phyloP scores from a whole-genome alignment of 1,140 invertebrate genomes.

The Capitella teleta region DNA sequence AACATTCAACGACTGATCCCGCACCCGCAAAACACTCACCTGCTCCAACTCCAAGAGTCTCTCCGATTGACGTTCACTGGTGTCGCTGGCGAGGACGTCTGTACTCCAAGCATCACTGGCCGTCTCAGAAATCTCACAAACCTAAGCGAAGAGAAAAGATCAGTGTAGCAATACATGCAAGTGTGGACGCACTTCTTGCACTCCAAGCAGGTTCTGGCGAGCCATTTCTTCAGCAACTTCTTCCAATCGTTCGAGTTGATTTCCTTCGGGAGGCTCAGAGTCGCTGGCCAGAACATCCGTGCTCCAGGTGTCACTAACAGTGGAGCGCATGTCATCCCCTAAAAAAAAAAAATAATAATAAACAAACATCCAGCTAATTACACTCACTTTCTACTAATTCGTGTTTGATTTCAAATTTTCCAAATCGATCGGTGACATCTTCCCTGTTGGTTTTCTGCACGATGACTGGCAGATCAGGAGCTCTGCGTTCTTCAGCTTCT shows the following conservation, averaged over 20 bases:
- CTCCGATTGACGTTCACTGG: constrained; percentile 52
- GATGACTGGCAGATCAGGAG: constrained; percentile 46
- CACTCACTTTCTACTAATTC: constrained; percentile 24
- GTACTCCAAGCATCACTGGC: constrained; percentile 95
- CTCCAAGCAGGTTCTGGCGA: constrained; percentile 21
- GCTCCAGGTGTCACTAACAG: constrained; percentile 95
- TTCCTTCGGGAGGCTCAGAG: constrained; percentile 54
- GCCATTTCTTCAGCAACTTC: constrained; percentile 36
- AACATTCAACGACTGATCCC: neutral
- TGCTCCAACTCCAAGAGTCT: constrained; percentile 73
- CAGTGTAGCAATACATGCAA: neutral
- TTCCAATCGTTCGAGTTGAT: constrained; percentile 33
- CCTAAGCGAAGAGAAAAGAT: neutral
- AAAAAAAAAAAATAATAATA: constrained; percentile 9
- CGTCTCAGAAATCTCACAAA: constrained; percentile 68
- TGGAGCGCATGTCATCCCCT: constrained; percentile 81
- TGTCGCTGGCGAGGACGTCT: constrained; percentile 88
- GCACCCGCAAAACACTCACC: constrained; percentile 44
- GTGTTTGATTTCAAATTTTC: constrained; percentile 80
- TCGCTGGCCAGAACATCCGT: constrained; percentile 91
- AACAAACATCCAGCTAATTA: neutral
- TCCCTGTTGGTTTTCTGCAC: constrained; percentile 54
- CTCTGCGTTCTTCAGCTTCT: constrained; percentile 39
- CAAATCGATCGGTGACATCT: constrained; percentile 97
- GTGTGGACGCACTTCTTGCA: constrained; percentile 13